Conservation (phyloP, 2,888 invertebrate species). For the Acleris literana region DNA sequence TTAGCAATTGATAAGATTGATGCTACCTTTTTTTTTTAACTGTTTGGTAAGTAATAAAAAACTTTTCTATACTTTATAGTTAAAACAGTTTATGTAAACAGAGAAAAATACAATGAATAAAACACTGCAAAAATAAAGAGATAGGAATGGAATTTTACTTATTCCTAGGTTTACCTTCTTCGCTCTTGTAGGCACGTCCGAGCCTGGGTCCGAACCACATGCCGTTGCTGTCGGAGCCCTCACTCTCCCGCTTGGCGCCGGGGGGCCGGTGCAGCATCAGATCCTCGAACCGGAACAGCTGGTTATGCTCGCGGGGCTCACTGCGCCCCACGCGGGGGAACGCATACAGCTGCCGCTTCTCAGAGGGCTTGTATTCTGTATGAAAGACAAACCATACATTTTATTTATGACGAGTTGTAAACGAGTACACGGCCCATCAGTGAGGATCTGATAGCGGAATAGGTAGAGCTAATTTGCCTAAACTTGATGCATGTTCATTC, state of each 20-base stretch:
- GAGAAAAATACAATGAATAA: no score
- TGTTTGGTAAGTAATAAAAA: no score
- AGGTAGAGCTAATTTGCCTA: no score
- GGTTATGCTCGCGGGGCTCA: constrained; percentile 39
- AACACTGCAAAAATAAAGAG: no score
- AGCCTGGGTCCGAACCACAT: constrained; percentile 89
- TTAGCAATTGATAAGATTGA: no score
- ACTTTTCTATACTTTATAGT: no score
- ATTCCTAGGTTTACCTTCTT: constrained; percentile 53
- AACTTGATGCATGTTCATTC: no score
- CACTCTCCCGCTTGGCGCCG: constrained; percentile 46
- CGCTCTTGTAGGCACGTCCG: constrained; percentile 77
- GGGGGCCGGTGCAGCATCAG: constrained; percentile 42
- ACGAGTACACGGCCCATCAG: no score
- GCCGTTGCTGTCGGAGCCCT: constrained; percentile 54
- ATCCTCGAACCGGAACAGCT: constrained; percentile 44
- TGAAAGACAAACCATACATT: not conserved
- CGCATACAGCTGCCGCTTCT: constrained; percentile 69
- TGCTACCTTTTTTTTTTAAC: no score
- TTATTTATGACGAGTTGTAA: not conserved
- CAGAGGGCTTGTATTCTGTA: constrained; percentile 58
- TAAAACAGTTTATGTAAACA: no score
- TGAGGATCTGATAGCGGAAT: no score
- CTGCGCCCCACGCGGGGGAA: constrained; percentile 74
- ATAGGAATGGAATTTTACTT: no score